Evolutionary conservation across 2,888 invertebrate genomes (phyloP), one percentile per base, ranked within the genome.

Genomic region (Xanthia togata): DNA sequence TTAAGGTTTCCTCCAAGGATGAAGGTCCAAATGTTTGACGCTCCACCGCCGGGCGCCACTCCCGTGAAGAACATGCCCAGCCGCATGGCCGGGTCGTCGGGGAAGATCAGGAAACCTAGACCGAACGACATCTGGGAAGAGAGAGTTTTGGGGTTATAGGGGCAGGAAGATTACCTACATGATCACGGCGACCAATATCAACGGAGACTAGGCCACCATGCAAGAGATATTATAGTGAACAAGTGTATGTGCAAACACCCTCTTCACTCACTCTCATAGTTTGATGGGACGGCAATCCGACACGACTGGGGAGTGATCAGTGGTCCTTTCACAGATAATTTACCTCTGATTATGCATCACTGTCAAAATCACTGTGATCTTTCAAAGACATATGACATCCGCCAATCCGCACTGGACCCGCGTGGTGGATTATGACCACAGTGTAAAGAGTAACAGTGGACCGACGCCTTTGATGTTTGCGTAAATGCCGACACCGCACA

Each of bases 21-120:
- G 84, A 98, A 98, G 0, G 99, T 98, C 99, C 99, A 99, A 89
- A 99, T 98, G 94, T 99, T 99, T 68, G 99, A 99, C 41, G 99
- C 99, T 0, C 99, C 99, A 0, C 99, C 99, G n/a, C 98, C 98
- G 0, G 99, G 99, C 5, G 98, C 98, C 35, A 98, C 98, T 0
- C 99, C 99, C 0, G 98, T 98, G 93, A 98, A 98, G 95, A 99
- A 99, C 93, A 99, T 97, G 5, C 99, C 99, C 86, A 99, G 93
- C 67, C 98, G 98, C 97, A 99, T 97, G 64, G 93, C 94, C 0
- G 96, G 91, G 20, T 86, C 78, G 47, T 93, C 79, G 1, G 98
- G 98, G 93, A 99, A 98, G 35, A 98, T 95, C 31, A 97, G 88
- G 88, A 97, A 97, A 0, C 98, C 98, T 26, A 98, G 93, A 0